Evolutionary conservation across 2,113 vertebrate species (phyloP).

Genomic region (Cyphomyrus plagiostoma): DNA sequence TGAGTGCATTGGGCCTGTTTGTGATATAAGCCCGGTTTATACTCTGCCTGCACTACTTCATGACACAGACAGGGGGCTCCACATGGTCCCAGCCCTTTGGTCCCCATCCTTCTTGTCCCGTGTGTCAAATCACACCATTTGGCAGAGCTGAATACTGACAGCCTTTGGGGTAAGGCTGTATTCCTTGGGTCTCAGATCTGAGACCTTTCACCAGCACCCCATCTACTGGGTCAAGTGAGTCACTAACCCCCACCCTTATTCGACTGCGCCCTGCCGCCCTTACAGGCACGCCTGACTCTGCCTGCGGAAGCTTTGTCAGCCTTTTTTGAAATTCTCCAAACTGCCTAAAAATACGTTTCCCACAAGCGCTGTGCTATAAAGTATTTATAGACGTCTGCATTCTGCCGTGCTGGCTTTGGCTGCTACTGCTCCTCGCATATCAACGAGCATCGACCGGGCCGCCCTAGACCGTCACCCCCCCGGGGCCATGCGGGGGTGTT

Average conservation of each 20-base stretch:
- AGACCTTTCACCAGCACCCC: background rate
- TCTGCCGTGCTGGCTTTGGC: slow-evolving; percentile 50
- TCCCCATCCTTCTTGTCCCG: background rate
- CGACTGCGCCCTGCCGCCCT: background rate
- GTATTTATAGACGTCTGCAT: slow-evolving; percentile 64
- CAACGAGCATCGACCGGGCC: slow-evolving; percentile 29
- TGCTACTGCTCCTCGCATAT: slow-evolving; percentile 43
- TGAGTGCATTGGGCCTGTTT: background rate
- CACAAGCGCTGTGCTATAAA: slow-evolving; percentile 67
- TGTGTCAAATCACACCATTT: background rate
- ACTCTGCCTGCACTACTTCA: background rate
- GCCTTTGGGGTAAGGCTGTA: background rate
- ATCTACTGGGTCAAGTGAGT: background rate
- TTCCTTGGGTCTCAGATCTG: background rate
- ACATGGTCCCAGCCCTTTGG: background rate
- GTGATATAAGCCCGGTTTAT: background rate
- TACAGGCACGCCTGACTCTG: background rate
- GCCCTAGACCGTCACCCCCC: slow-evolving; percentile 17
- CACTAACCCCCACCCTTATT: background rate
- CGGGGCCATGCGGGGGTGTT: slow-evolving; percentile 20
- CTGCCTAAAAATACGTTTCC: slow-evolving; percentile 65
- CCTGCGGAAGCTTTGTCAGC: slow-evolving; percentile 19
- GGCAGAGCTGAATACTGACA: background rate
- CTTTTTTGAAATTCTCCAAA: slow-evolving; percentile 35
- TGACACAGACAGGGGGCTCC: background rate